A percentile compares a stretch with the other conserved stretches of the same genome.
Evolutionary conservation across 2,888 invertebrate species (phyloP).

Genomic region (Drosophila pseudotakahashii): DNA sequence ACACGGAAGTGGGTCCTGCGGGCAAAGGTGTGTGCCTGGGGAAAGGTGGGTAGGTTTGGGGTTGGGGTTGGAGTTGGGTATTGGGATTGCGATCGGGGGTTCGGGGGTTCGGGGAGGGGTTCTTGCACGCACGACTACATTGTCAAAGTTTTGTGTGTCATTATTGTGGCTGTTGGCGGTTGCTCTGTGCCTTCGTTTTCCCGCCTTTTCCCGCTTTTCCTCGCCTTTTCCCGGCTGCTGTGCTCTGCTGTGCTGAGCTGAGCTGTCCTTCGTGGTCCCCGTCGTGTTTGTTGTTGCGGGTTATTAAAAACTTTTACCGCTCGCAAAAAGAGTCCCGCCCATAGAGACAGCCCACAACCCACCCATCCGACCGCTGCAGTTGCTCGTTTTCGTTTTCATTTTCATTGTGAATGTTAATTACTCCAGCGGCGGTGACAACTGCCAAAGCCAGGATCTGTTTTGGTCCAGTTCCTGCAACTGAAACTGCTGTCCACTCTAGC

Average conservation of each 20-base stretch:
- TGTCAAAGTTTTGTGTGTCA: constrained; percentile 77
- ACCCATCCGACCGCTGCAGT: constrained; percentile 48
- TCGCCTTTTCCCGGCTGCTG: background rate
- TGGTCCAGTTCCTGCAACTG: constrained; percentile 7
- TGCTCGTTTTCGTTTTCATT: constrained; percentile 68
- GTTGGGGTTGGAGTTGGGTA: background rate
- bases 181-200: constrained; percentile 62
- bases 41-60: background rate
- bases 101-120: background rate
- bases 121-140: constrained; percentile 69
- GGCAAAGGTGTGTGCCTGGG: background rate
- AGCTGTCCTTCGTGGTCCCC: constrained; percentile 28
- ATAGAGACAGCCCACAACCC: background rate
- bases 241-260: background rate
- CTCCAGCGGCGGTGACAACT: constrained; percentile 47
- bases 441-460: constrained; percentile 45
- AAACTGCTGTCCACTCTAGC: constrained; percentile 5
- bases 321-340: constrained; percentile 13
- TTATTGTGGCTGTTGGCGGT: constrained; percentile 73
- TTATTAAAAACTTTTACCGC: constrained; percentile 75
- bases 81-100: background rate
- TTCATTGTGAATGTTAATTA: constrained; percentile 79
- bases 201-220: background rate
- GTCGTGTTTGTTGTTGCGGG: constrained; percentile 68
- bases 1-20: constrained; percentile 32